These are phyloP conservation scores for chimpanzee (Pan troglodytes) DNA, from an alignment of 2,113 vertebrate species.

Conservation along the genomic window NHGRI_mPanTro3-v2.1_pri NC_072408.2:40892501-40893000, in stretches of 20 bases:
- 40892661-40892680: constrained; percentile 88
- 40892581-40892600: constrained; percentile 90
- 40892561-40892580: constrained; percentile 85
- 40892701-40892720: constrained; percentile 83
- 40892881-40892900: background rate
- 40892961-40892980: background rate
- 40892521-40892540: constrained; percentile 91
- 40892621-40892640: constrained; percentile 93
- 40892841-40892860: background rate
- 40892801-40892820: background rate
- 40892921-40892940: background rate
- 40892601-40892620: constrained; percentile 90
- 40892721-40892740: accelerated
- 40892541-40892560: constrained; percentile 92
- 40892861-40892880: background rate
- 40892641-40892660: constrained; percentile 92
- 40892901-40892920: background rate
- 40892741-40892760: background rate
- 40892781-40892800: background rate
- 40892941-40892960: background rate
- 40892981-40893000: background rate
- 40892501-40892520: constrained; percentile 88
- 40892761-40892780: background rate
- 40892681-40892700: constrained; percentile 92
- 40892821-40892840: background rate